Conservation (phyloP, 2,797 vertebrate species). For the Bradypodion pumilum region DNA sequence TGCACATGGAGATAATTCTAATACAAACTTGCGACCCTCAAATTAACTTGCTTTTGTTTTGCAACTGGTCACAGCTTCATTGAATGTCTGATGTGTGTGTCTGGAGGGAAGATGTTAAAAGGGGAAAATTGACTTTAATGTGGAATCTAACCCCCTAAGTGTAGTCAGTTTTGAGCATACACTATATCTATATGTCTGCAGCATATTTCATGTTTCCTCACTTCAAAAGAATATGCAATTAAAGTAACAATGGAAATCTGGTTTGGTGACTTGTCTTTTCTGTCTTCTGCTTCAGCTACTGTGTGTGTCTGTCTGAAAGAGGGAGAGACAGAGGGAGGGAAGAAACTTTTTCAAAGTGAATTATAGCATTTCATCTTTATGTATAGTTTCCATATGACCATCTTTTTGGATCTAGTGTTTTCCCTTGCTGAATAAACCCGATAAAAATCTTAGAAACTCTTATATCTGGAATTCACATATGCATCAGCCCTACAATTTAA, state of each 20-base stretch:
- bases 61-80: too few species aligned
- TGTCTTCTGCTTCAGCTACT: not conserved
- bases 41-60: too few species aligned
- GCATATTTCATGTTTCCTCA: not conserved
- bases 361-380: not conserved
- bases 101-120: too few species aligned
- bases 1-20: too few species aligned
- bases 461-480: not conserved
- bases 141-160: too few species aligned
- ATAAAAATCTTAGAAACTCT: not conserved
- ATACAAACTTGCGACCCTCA: too few species aligned
- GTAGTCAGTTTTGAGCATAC: not conserved
- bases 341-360: constrained; percentile 1
- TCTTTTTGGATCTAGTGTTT: not conserved
- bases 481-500: not conserved
- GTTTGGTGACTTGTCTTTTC: not conserved
- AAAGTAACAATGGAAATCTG: not conserved
- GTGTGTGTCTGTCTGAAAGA: not conserved
- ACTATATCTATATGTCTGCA: too few species aligned
- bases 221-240: not conserved
- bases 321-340: too few species aligned
- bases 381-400: not conserved
- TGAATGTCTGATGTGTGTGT: too few species aligned
- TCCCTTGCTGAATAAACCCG: not conserved
- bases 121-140: too few species aligned